Evolutionary conservation across 2,113 vertebrate species (phyloP), one percentile per base, ranked within the genome.

Genomic region (Phylloscopus trochiloides): DNA sequence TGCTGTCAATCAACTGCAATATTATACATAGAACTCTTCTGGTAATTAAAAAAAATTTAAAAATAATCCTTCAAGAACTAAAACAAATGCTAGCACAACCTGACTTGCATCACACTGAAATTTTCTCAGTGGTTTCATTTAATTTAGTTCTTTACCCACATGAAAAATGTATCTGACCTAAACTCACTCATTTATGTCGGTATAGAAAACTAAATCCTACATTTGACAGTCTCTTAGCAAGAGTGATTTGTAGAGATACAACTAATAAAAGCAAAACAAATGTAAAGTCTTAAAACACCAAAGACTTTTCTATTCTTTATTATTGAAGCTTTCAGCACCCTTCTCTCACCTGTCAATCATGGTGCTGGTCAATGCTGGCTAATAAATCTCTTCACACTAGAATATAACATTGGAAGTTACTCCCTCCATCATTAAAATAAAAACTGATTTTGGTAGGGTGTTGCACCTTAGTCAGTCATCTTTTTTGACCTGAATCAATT

Each of bases 181-280:
- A 61, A 66, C 40, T 81, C 47, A 7, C 29, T 71, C 25, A 36
- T 55, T 76, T 78, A 73, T 31, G n/a, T 61, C 75, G 25, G 15
- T 80, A 79, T 7, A 77, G 59, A 63, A 95, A 91, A 90, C 14
- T 20, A 81, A 95, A 66, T 55, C 51, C n/a, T 82, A 18, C 47
- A 24, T 48, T 86, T 2, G 12, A 94, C 45, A 79, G 83, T 50
- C 26, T 68, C 67, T 58, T 48, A 63, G 24, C 40, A 85, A 72
- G 21, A 66, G 29, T 58, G 22, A 90, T 77, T 86, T 86, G 36
- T 42, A 57, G 63, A 78, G 16, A 51, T 32, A 29, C 0, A 0
- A 67, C n/a, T 61, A 95, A 89, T 66, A 92, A 83, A 82, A 87
- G 12, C 8, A 82, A 89, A 94, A 43, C 11, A 85, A 94, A 93